A percentile compares a stretch with the other conserved stretches of the same genome.
Conservation (phyloP, 1,140 invertebrate genomes). For the Carcinoscorpius rotundicauda region DNA sequence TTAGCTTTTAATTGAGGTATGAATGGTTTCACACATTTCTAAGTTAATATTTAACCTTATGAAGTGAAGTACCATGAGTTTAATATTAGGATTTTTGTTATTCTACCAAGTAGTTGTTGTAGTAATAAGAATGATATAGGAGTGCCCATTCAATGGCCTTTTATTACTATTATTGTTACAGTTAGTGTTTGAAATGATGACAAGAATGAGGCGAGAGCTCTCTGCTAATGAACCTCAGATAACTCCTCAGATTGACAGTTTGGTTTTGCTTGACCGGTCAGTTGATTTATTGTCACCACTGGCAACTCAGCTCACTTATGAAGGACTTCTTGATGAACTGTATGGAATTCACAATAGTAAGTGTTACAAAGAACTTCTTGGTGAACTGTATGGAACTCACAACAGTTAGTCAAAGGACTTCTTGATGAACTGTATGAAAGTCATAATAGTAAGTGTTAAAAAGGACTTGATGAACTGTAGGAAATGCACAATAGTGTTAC, state of each 20-base stretch:
- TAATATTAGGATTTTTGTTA: too few relatives aligned
- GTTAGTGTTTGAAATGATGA: conserved; percentile 76
- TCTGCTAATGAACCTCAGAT: conserved; percentile 34
- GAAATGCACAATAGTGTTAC: conserved; percentile 47
- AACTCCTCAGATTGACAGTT: conserved; percentile 62
- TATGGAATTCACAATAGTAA: conserved; percentile 59
- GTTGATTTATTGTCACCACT: conserved; percentile 86
- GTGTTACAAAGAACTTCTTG: conserved; percentile 20
- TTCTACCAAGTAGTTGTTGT: too few relatives aligned
- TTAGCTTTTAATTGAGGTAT: too few relatives aligned
- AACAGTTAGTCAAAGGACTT: conserved; percentile 41
- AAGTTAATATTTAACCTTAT: too few relatives aligned
- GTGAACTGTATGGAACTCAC: conserved; percentile 61
- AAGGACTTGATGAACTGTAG: conserved; percentile 87
- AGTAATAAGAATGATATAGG: not conserved
- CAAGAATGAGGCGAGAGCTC: conserved; percentile 58
- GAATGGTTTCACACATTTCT: too few relatives aligned
- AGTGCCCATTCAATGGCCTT: not conserved
- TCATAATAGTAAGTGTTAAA: conserved; percentile 44
- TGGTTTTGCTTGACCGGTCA: conserved; percentile 74
- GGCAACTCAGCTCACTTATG: conserved; percentile 90
- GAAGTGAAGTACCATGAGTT: too few relatives aligned
- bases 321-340: conserved; percentile 89
- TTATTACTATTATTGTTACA: conserved; percentile 22
- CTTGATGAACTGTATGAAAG: conserved; percentile 49